These are phyloP conservation scores for Cosmorhoe ocellata DNA, from an alignment of 2,888 invertebrate genomes.

Conservation along the genomic window DNA sequence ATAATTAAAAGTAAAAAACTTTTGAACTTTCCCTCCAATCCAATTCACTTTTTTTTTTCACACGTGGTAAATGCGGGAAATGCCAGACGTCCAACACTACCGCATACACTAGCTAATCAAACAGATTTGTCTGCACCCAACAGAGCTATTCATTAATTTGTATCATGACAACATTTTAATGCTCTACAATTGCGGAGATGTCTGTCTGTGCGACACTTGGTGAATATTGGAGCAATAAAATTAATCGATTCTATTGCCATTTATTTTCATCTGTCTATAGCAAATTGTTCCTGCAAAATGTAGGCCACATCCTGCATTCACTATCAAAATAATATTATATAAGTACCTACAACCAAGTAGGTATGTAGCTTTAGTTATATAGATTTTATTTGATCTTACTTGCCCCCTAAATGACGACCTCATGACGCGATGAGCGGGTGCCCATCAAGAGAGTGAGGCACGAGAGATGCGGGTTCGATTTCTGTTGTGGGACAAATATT, in stretches of 20 bases:
- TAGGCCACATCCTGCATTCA: too few species aligned
- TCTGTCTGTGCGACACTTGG: slow-evolving; percentile 15
- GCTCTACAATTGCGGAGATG: slow-evolving; percentile 35
- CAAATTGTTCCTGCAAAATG: not conserved
- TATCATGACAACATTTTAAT: slow-evolving; percentile 52
- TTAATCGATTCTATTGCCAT: slow-evolving; percentile 27
- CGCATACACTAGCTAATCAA: slow-evolving; percentile 40
- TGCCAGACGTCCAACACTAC: slow-evolving; percentile 8
- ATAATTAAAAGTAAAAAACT: slow-evolving; percentile 5
- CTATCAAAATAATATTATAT: too few species aligned
- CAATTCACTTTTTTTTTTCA: slow-evolving; percentile 18
- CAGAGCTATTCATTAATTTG: slow-evolving; percentile 67
- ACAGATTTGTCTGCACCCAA: slow-evolving; percentile 46
- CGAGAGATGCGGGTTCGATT: too few species aligned
- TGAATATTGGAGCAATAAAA: slow-evolving; percentile 30
- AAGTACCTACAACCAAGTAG: too few species aligned
- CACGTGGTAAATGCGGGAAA: slow-evolving; percentile 5
- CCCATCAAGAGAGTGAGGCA: too few species aligned
- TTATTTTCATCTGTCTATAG: slow-evolving; percentile 22
- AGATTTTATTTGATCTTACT: too few species aligned
- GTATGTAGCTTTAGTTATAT: too few species aligned
- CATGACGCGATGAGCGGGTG: too few species aligned
- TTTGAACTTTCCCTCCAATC: slow-evolving; percentile 14
- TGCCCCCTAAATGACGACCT: too few species aligned
- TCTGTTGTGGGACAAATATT: too few species aligned